Evolutionary conservation across 2,888 invertebrate species (phyloP).

Genomic region (Synergus laeviventris): DNA sequence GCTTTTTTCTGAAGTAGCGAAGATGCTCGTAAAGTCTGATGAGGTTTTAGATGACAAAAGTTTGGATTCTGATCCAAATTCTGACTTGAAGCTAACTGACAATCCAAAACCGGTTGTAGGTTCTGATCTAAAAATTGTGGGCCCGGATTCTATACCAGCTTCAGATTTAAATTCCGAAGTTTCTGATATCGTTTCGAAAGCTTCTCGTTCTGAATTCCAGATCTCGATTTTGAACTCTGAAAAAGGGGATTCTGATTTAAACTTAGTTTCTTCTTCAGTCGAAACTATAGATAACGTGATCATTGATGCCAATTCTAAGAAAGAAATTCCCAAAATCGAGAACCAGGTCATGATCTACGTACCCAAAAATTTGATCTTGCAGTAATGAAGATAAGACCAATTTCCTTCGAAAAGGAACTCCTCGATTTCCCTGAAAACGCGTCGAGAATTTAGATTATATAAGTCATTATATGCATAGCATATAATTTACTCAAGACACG

Average conservation of each 20-base stretch:
- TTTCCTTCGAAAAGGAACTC: background rate
- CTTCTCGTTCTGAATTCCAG: background rate
- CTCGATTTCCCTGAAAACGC: slow-evolving; percentile 6
- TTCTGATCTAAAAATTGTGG: slow-evolving; percentile 8
- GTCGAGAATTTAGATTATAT: slow-evolving; percentile 24
- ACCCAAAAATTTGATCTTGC: background rate
- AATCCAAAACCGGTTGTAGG: background rate
- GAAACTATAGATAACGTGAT: slow-evolving; percentile 52
- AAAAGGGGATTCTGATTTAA: background rate
- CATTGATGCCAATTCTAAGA: slow-evolving; percentile 46
- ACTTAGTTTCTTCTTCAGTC: slow-evolving; percentile 7
- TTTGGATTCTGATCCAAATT: slow-evolving; percentile 14
- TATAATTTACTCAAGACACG: slow-evolving; percentile 31
- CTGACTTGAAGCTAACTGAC: background rate
- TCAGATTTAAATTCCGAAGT: slow-evolving; percentile 41
- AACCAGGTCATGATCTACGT: slow-evolving; percentile 41
- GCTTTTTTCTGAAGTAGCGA: slow-evolving; percentile 1
- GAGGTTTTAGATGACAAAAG: background rate
- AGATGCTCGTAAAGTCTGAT: background rate
- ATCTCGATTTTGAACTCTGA: slow-evolving; percentile 41
- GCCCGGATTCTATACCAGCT: background rate
- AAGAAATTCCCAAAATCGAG: slow-evolving; percentile 51
- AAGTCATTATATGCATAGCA: slow-evolving; percentile 34
- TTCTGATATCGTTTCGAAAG: slow-evolving; percentile 38
- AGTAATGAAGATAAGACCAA: background rate